Base-by-base conservation (phyloP, 2,888 invertebrate species). In the Mellilla xanthometata region DNA sequence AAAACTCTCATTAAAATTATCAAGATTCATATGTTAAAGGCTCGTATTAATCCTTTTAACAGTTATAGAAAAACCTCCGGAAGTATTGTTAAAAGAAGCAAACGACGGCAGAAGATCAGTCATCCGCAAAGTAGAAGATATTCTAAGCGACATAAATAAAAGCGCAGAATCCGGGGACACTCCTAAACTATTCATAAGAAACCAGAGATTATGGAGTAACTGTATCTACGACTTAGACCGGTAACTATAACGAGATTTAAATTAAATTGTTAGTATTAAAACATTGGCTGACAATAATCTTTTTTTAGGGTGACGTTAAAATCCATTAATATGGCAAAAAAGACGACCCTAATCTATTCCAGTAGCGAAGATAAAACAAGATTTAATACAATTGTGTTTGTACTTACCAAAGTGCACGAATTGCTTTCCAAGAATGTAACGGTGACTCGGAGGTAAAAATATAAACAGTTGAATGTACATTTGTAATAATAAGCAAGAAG, bases 401-500 rank as follows among this genome's bases (percentile, higher is more conserved):
- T 94, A 2, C 68, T 95, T 34, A 84, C 91, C 1, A 91, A 92
- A 72, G 90, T 93, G 11, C 93, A 94, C 66, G 88, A 90, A 46
- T 72, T 94, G 49, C 72, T 94, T 36, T 69, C 80, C 2, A 90
- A 90, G 44, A 87, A 91, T 33, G 65, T 83, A 33, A 91, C 84
- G 0, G 89, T 91, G 8, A 93, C 92, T 2, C 85, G 91, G 72
- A 87, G 93, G 92, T 92, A 63, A 30, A n/a, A n/a, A n/a, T n/a
- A n/a, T n/a, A n/a, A n/a, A n/a, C n/a, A n/a, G n/a, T n/a, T n/a
- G n/a, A n/a, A n/a, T n/a, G n/a, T n/a, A n/a, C n/a, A n/a, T n/a
- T n/a, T n/a, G n/a, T n/a, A n/a, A n/a, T n/a, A n/a, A n/a, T n/a
- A n/a, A n/a, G n/a, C n/a, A n/a, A n/a, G n/a, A n/a, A n/a, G n/a